Percentiles rank a stretch among this genome's conserved stretches.
These are phyloP conservation scores for Stomatorhinus walkeri DNA, from an alignment of 2,797 vertebrate genomes.

Conservation along the genomic window DNA sequence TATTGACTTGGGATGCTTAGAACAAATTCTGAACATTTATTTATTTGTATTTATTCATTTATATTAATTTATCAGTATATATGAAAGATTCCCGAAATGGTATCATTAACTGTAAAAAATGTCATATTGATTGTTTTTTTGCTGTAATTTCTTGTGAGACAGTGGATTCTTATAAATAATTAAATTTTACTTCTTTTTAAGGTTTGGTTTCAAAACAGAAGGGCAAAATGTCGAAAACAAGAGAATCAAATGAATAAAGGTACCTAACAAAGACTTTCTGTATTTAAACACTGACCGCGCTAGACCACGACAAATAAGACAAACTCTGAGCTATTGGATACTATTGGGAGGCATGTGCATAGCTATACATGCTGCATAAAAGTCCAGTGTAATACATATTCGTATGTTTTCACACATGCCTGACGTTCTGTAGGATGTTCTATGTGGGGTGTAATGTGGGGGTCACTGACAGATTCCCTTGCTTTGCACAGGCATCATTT, in stretches of 20 bases:
- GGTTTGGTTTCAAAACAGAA: slow-evolving; percentile 98
- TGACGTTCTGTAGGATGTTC: not conserved
- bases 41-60: not conserved
- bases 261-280: slow-evolving; percentile 42
- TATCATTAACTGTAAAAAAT: not conserved
- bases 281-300: not conserved
- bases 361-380: not conserved
- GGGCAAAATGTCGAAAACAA: slow-evolving; percentile 94
- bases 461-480: not conserved
- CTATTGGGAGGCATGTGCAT: not conserved
- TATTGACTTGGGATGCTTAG: not conserved
- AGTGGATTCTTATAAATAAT: not conserved
- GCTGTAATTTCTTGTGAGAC: not conserved
- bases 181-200: slow-evolving; percentile 39
- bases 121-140: not conserved
- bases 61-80: too few species aligned
- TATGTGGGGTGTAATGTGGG: not conserved
- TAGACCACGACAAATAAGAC: not conserved
- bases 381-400: not conserved
- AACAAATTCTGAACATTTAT: not conserved
- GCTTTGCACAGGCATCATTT: slow-evolving; percentile 73
- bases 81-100: not conserved
- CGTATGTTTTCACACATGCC: not conserved
- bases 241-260: slow-evolving; percentile 99
- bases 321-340: not conserved